A percentile compares a stretch with the other conserved stretches of the same genome.
Evolutionary conservation across 2,888 invertebrate species (phyloP).

Genomic region (Catocala nupta): DNA sequence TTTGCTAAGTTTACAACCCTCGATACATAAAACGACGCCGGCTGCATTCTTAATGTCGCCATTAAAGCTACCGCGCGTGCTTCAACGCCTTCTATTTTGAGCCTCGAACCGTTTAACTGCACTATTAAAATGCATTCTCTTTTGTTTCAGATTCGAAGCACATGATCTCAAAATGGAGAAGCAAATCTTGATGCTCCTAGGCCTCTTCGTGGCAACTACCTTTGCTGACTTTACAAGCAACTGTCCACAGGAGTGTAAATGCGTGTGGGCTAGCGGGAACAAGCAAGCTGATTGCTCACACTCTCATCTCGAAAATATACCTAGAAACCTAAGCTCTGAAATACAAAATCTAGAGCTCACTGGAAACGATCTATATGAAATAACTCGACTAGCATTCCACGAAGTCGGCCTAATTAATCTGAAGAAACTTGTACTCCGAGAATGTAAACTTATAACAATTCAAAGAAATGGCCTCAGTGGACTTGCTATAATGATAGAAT

Average conservation of each 20-base stretch:
- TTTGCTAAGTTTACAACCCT: conserved; percentile 63
- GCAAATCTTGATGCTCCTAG: conserved; percentile 64
- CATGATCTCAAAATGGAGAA: conserved; percentile 70
- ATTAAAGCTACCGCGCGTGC: conserved; percentile 65
- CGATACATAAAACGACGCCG: conserved; percentile 64
- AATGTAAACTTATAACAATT: conserved; percentile 91
- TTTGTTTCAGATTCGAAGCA: conserved; percentile 72
- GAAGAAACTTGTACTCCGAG: conserved; percentile 92
- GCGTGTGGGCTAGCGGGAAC: conserved; percentile 95
- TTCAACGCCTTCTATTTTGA: conserved; percentile 65
- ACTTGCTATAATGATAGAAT: conserved; percentile 92
- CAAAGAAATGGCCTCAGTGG: conserved; percentile 92
- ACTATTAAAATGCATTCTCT: conserved; percentile 44
- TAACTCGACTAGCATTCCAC: conserved; percentile 90
- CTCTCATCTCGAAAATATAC: conserved; percentile 90
- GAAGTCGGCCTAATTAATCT: conserved; percentile 91
- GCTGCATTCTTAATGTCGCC: conserved; percentile 64
- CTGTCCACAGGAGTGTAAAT: conserved; percentile 91
- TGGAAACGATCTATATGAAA: conserved; percentile 89
- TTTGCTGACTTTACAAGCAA: conserved; percentile 86
- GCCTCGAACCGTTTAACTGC: conserved; percentile 47
- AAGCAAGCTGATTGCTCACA: conserved; percentile 93
- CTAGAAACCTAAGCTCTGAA: conserved; percentile 90
- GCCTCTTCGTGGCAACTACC: conserved; percentile 64
- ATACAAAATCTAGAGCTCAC: conserved; percentile 91